Percentiles rank a stretch among this genome's conserved stretches.
Evolutionary conservation across 2,113 vertebrate species (phyloP).

Genomic region (Nestor notabilis): DNA sequence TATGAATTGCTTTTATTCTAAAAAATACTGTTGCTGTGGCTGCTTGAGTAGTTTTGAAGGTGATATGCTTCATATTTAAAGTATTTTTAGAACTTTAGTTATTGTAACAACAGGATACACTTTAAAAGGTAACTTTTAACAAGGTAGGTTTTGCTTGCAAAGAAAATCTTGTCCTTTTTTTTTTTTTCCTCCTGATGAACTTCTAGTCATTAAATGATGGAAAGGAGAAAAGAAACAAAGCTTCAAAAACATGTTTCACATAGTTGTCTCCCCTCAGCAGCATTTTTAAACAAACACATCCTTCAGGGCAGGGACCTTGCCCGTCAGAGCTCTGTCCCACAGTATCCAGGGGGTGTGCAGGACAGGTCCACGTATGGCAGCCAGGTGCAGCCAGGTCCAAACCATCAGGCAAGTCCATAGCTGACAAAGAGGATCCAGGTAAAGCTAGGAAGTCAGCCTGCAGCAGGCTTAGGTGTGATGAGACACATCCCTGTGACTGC

Average conservation of each 20-base stretch:
- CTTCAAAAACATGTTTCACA: neutral
- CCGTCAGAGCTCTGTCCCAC: neutral
- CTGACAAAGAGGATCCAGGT: neutral
- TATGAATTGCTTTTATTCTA: neutral
- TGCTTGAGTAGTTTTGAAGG: conserved; percentile 59
- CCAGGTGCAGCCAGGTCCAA: neutral
- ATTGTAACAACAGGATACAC: conserved; percentile 45
- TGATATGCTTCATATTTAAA: conserved; percentile 60
- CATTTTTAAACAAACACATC: neutral
- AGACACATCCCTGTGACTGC: neutral
- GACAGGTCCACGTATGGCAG: neutral
- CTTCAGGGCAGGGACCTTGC: neutral
- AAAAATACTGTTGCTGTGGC: conserved; percentile 63
- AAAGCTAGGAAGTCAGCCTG: neutral
- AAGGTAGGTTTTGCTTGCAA: conserved; percentile 47
- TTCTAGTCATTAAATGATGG: neutral
- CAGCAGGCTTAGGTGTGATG: neutral
- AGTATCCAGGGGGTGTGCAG: neutral
- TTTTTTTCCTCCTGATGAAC: neutral
- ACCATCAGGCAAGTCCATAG: neutral
- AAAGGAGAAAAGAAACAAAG: neutral
- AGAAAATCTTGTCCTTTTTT: neutral
- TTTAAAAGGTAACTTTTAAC: conserved; percentile 12
- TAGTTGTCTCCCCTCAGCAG: neutral
- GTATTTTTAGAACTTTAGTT: conserved; percentile 60